Base-by-base conservation (phyloP, 1,140 invertebrate genomes). In the Laupala kohalensis region DNA sequence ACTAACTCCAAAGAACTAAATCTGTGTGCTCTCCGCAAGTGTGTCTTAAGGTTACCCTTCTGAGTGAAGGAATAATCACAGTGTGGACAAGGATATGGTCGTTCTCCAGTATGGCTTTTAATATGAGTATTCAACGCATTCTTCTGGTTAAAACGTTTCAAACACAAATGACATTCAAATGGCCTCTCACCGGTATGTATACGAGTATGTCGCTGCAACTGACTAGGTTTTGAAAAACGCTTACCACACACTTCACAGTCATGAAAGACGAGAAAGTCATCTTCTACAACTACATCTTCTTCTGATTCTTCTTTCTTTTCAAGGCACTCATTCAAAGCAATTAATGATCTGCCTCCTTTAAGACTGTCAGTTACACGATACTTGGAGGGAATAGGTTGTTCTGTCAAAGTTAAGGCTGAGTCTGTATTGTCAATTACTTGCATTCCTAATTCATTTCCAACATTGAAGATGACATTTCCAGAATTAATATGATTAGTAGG, bases 131-230 rank as follows among this genome's bases (percentile, higher is more conserved):
- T 75, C 15, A 77, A 72, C 25, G 76, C 75, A 23, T 73, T 75
- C 67, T 77, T 76, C 62, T 76, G 76, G 28, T 77, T 85, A 78
- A 89, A 89, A 37, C 83, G 80, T 79, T 89, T 89, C 69, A 84
- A 83, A 78, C 88, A 88, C 75, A 86, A 76, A 75, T 85, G 81
- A 79, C 89, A 88, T 71, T 84, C 83, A 77, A 88, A 91, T 3
- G 89, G 88, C 72, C 87, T 83, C 74, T 88, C 84, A 37, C 87
- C 88, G 24, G 87, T 88, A 78, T 91, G 89, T 6, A 74, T 76
- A 15, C 73, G 74, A 2, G 28, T 78, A 70, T 83, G 82, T 12
- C 81, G 76, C 25, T 79, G 77, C 3, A 82, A 69, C 64, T 81
- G 81, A 29, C 77, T 81, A 0, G 80, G 80, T 53, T 83, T 83